A percentile compares a stretch with the other conserved stretches of the same genome.
These are phyloP conservation scores for Bradypus variegatus DNA, from an alignment of 2,797 vertebrate species.

Conservation along the genomic window DNA sequence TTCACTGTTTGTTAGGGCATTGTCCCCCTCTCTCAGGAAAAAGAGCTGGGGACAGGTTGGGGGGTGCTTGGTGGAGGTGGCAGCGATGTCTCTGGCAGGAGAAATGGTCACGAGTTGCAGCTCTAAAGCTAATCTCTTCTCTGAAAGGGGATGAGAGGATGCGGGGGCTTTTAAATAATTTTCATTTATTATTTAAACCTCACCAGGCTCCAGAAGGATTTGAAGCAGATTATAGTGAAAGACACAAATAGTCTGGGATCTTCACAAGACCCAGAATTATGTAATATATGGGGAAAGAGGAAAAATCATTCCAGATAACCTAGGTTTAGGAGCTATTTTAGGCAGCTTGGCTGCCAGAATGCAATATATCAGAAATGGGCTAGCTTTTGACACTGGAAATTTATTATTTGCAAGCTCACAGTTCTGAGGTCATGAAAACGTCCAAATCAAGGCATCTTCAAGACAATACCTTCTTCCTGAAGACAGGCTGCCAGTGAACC, in stretches of 20 bases:
- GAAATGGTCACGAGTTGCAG: constrained; percentile 32
- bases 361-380: too few species aligned
- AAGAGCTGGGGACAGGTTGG: neutral
- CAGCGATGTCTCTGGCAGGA: neutral
- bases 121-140: constrained; percentile 50
- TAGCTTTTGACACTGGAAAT: too few species aligned
- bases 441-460: too few species aligned
- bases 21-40: neutral
- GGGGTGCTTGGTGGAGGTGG: neutral
- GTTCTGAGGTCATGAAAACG: too few species aligned
- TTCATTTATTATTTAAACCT: constrained; percentile 41
- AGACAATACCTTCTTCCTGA: too few species aligned
- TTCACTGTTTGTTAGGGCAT: neutral
- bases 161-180: constrained; percentile 30
- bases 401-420: too few species aligned
- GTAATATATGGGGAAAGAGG: neutral
- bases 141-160: neutral
- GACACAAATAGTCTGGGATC: neutral
- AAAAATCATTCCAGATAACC: neutral
- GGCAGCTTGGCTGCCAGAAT: too few species aligned
- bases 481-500: too few species aligned
- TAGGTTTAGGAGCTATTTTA: neutral
- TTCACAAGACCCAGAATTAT: constrained; percentile 26
- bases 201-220: constrained; percentile 48
- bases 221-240: constrained; percentile 47